Base-by-base conservation (phyloP, 1,140 invertebrate species). In the Macrostomum lignano region DNA sequence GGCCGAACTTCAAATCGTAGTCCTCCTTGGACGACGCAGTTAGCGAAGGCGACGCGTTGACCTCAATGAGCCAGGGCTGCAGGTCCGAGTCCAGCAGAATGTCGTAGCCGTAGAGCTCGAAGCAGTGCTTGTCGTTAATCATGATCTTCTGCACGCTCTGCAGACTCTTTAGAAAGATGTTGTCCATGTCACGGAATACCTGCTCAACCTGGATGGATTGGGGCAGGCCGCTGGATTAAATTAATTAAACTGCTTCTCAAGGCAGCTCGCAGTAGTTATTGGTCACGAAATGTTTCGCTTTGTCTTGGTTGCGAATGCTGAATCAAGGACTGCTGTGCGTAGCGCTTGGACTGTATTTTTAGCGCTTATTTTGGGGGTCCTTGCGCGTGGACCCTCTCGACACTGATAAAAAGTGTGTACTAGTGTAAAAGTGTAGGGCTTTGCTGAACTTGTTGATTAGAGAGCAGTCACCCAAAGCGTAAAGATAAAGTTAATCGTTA, bases 21-120 rank as follows among this genome's bases (percentile, higher is more conserved):
- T 63, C 61, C 29, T 63, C 61, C 40, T 56, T 53, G 19, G 52
- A 57, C 42, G 58, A 62, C 21, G 61, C 56, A 13, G 60, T 60
- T 17, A 63, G 38, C 15, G 61, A 63, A 9, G 61, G 61, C 4
- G 55, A 60, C 11, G 61, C 61, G 45, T 63, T 63, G 15, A 64
- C 56, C 41, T 61, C 53, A 37, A 61, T 54, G 25, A 60, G 40
- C 55, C 55, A 60, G 17, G 57, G 54, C 42, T 61, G 61, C 6
- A 62, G 40, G 19, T 51, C 42, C 7, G 36, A 38, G 44, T 62
- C 59, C 3, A 62, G 36, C 3, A 62, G 39, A 31, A 62, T 47
- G 40, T 62, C 60, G 39, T 63, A 64, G n/a, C 61, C 61, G 39
- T 62, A 64, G 39, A 64, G 47, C 39, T 64, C 62, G 45, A 64